Evolutionary conservation across 2,888 invertebrate species (phyloP), one percentile per base, ranked within the genome.

Genomic region (Terebella lapidaria): DNA sequence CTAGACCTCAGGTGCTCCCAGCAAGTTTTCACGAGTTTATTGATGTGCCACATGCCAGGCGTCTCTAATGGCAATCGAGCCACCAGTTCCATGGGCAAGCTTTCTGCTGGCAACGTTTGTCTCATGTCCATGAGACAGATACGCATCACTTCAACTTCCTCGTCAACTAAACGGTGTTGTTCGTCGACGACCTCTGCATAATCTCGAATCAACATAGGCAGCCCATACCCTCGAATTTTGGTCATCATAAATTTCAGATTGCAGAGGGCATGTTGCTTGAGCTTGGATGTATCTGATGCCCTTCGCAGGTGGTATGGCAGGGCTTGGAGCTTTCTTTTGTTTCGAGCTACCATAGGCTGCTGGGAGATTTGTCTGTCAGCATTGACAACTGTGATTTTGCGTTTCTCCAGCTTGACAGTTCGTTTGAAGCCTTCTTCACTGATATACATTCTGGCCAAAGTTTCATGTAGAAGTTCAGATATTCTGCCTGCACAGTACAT

Each of bases 341-440:
- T 64, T 2, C 26, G 24, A 2, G 35, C 2, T 2, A 27, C 26
- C 53, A 62, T 42, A 15, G 62, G 60, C 27, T 65, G 75, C n/a
- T 70, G 71, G 2, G 73, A 71, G 5, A 76, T 69, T 56, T 75
- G 73, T 25, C 78, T 62, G 59, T 78, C 75, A 35, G 75, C 78
- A 64, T 72, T 64, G 5, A 59, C 52, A 4, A 78, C 64, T 3
- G 64, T 64, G 29, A 72, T 64, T n/a, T 72, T 74, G 18, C 75
- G 58, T 18, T 71, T 63, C 1, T 58, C 62, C 35, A 78, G 64
- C 27, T 64, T 68, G 27, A 77, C 72, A 25, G 30, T 53, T 25
- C 47, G 42, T 22, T 53, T 22, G 1, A 64, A 46, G n/a, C 58
- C 56, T 3, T 53, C 45, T 20, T 55, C 57, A 15, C 60, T 35